Evolutionary conservation across 2,113 vertebrate species (phyloP).

Genomic region (Megaptera novaeangliae): DNA sequence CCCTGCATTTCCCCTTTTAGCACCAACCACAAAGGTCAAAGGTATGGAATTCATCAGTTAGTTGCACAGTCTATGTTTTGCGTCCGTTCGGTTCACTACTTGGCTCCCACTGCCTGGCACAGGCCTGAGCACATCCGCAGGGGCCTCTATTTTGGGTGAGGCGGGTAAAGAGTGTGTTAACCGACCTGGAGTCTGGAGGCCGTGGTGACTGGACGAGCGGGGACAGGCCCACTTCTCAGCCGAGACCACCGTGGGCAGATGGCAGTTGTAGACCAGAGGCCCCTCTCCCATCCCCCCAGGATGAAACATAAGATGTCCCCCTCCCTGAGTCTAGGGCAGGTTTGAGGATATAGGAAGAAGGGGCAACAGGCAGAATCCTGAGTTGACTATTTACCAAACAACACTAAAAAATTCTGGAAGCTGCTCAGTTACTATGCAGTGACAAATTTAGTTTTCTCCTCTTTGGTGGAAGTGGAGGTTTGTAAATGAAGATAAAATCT

Average conservation of each 20-base stretch:
- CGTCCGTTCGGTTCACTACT: fast-evolving
- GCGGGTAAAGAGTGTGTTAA: too few relatives aligned
- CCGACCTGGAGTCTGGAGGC: neutral
- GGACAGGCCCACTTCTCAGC: neutral
- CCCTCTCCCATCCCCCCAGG: neutral
- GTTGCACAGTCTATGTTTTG: neutral
- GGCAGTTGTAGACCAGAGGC: neutral
- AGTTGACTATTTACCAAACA: neutral
- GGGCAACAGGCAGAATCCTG: neutral
- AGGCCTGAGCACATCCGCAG: neutral
- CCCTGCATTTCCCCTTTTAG: neutral
- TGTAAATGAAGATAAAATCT: neutral
- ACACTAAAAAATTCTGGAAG: neutral
- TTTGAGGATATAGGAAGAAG: too few relatives aligned
- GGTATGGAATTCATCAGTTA: neutral
- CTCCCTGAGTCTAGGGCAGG: neutral
- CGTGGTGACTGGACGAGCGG: fast-evolving
- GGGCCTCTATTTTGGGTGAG: neutral
- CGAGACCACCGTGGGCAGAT: fast-evolving
- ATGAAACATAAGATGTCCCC: neutral
- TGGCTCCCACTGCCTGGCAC: neutral
- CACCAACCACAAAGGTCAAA: neutral
- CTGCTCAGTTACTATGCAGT: neutral
- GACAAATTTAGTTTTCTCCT: neutral
- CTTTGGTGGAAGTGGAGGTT: neutral